Conservation (phyloP, 2,888 invertebrate species). For the Drosophila atripex region DNA sequence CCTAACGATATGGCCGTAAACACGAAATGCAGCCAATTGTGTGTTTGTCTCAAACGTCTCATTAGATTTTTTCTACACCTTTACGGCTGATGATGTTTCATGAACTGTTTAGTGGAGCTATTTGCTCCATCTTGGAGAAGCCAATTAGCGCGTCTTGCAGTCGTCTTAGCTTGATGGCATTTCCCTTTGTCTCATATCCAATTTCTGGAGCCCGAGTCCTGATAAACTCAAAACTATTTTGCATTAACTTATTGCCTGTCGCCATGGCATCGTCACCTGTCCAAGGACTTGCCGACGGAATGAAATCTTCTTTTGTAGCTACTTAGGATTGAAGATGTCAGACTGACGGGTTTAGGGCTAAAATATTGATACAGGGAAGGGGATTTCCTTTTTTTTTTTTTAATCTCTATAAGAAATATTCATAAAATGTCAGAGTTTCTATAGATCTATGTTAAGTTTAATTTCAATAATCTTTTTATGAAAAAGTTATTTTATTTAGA, state of each 20-base stretch:
- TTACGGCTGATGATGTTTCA: slow-evolving; percentile 37
- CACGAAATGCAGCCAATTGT: slow-evolving; percentile 44
- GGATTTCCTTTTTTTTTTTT: neutral
- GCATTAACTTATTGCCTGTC: slow-evolving; percentile 45
- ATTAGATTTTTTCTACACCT: slow-evolving; percentile 33
- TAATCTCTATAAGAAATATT: no score
- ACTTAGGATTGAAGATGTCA: slow-evolving; percentile 2
- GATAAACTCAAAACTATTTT: slow-evolving; percentile 36
- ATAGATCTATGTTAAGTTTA: no score
- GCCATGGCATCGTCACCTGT: slow-evolving; percentile 41
- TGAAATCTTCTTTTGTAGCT: slow-evolving; percentile 5
- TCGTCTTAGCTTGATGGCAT: slow-evolving; percentile 18
- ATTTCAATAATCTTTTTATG: no score
- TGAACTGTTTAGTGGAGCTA: slow-evolving; percentile 50
- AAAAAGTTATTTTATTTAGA: neutral
- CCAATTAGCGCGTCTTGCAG: slow-evolving; percentile 40
- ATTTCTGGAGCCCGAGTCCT: slow-evolving; percentile 4
- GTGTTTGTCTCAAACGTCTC: slow-evolving; percentile 40
- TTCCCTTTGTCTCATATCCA: slow-evolving; percentile 14
- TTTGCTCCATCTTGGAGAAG: slow-evolving; percentile 9
- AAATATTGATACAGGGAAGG: neutral
- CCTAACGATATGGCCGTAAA: slow-evolving; percentile 43
- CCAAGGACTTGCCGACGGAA: slow-evolving; percentile 11
- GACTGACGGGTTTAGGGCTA: neutral
- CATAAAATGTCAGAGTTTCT: no score